Evolutionary conservation across 2,888 invertebrate species (phyloP).

Genomic region (Sclerodermus sp.): DNA sequence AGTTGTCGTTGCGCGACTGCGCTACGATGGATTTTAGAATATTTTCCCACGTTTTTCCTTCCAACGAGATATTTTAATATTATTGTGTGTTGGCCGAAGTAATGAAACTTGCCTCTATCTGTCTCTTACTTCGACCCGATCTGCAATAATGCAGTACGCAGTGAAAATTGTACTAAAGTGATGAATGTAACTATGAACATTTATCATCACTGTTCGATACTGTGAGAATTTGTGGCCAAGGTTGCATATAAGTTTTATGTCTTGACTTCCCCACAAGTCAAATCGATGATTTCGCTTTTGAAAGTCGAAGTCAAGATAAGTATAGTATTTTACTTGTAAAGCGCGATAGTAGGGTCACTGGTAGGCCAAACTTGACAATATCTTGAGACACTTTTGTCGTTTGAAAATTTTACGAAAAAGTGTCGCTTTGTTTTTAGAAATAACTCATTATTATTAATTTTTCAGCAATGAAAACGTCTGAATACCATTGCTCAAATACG

Average conservation of each 20-base stretch:
- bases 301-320: conserved; percentile 11
- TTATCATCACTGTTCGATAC: conserved; percentile 19
- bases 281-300: conserved; percentile 25
- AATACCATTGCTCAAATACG: no score
- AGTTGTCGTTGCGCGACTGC: conserved; percentile 18
- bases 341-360: conserved; percentile 16
- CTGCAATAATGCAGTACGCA: conserved; percentile 21
- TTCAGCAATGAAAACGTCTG: no score
- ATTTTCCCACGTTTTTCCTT: conserved; percentile 10
- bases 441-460: no score
- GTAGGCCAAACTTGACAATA: conserved; percentile 31
- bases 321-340: not conserved
- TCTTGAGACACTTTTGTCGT: conserved; percentile 1
- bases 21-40: conserved; percentile 12
- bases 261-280: conserved; percentile 20
- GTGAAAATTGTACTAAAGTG: conserved; percentile 3
- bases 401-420: no score
- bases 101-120: conserved; percentile 9
- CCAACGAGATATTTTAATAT: conserved; percentile 10
- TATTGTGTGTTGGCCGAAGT: conserved; percentile 18
- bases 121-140: conserved; percentile 19
- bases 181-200: not conserved
- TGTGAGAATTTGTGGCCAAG: conserved; percentile 23
- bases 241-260: conserved; percentile 20
- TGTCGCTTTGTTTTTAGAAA: no score